phyloP scores from a whole-genome alignment of 2,113 vertebrate species.

The Silurus meridionalis region DNA sequence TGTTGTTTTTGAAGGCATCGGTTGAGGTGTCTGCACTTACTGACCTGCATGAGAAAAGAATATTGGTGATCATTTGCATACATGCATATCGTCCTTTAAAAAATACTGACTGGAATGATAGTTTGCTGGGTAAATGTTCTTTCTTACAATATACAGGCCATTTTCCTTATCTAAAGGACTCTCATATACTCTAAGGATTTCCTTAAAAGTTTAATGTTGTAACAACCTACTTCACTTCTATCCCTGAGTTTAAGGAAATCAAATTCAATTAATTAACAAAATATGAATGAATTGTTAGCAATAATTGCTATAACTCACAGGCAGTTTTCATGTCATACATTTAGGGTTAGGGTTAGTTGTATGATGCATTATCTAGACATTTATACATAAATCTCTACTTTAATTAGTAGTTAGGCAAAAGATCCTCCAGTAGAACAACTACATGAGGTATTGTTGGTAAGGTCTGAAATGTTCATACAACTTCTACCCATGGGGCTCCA shows the following conservation, averaged over 20 bases:
- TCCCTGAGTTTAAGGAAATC: background rate
- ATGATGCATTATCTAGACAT: background rate
- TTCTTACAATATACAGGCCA: background rate
- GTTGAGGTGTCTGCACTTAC: conserved; percentile 84
- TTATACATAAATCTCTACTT: background rate
- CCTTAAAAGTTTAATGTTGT: background rate
- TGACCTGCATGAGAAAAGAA: conserved; percentile 72
- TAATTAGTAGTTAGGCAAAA: conserved; percentile 16
- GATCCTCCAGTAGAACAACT: background rate
- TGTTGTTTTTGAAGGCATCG: conserved; percentile 96
- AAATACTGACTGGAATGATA: background rate
- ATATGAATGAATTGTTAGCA: background rate
- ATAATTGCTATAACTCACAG: background rate
- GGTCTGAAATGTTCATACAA: background rate
- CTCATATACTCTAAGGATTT: background rate
- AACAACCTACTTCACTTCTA: background rate
- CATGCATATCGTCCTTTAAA: background rate
- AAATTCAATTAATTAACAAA: background rate
- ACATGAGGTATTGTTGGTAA: background rate
- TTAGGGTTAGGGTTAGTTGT: background rate
- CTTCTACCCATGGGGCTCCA: background rate
- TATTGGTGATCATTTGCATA: background rate
- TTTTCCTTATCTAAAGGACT: background rate
- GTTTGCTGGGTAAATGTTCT: background rate
- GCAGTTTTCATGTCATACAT: background rate